These are phyloP conservation scores for Diorhabda elongata DNA, from an alignment of 1,140 invertebrate species.

Conservation along the genomic window DNA sequence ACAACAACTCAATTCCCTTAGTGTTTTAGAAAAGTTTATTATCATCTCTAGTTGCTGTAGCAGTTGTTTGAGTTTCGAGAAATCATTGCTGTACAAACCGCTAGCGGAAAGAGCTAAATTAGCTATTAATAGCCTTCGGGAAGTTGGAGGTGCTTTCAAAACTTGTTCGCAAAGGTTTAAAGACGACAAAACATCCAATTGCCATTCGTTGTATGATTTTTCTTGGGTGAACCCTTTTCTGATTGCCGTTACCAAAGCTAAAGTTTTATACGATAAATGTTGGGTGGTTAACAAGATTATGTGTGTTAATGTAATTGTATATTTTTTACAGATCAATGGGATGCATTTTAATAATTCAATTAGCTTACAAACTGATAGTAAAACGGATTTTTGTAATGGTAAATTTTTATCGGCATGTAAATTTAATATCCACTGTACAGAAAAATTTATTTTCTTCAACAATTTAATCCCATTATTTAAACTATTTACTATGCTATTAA, in stretches of 20 bases:
- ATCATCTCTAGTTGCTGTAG: slow-evolving; percentile 62
- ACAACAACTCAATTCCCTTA: slow-evolving; percentile 64
- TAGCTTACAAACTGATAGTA: slow-evolving; percentile 72
- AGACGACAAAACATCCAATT: slow-evolving; percentile 66
- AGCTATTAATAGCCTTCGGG: slow-evolving; percentile 60
- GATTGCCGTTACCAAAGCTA: slow-evolving; percentile 56
- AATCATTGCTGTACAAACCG: slow-evolving; percentile 52
- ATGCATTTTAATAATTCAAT: slow-evolving; percentile 79
- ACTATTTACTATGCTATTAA: slow-evolving; percentile 57
- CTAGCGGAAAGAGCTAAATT: slow-evolving; percentile 66
- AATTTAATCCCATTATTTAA: slow-evolving; percentile 65
- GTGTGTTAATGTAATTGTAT: slow-evolving; percentile 57
- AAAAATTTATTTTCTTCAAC: slow-evolving; percentile 59
- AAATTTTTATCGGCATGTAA: slow-evolving; percentile 70
- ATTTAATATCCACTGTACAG: slow-evolving; percentile 69
- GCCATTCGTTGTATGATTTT: slow-evolving; percentile 59
- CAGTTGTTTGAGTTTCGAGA: slow-evolving; percentile 51
- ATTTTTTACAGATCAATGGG: slow-evolving; percentile 59
- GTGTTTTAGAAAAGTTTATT: slow-evolving; percentile 55
- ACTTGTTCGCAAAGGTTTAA: slow-evolving; percentile 68
- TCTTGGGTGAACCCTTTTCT: slow-evolving; percentile 54
- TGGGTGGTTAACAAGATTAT: slow-evolving; percentile 65
- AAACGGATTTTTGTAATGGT: slow-evolving; percentile 73
- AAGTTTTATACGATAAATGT: slow-evolving; percentile 63
- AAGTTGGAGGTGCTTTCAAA: slow-evolving; percentile 62